Percentiles rank a stretch among this genome's conserved stretches.
Evolutionary conservation across 2,888 invertebrate species (phyloP).

Genomic region (Cryptus viduatorius): DNA sequence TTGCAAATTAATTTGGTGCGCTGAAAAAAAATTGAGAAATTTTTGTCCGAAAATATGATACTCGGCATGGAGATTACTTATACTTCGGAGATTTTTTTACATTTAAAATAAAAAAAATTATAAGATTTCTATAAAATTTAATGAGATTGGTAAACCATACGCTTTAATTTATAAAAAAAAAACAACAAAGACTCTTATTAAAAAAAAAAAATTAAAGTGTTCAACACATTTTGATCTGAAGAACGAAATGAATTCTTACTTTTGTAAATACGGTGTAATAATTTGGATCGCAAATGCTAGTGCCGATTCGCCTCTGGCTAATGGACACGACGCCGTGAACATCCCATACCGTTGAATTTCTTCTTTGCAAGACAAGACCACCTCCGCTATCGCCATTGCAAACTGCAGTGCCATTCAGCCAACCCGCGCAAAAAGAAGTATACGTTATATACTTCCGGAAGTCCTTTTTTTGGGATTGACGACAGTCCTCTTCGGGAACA

Average conservation of each 20-base stretch:
- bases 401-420: slow-evolving; percentile 87
- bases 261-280: slow-evolving; percentile 85
- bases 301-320: slow-evolving; percentile 83
- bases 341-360: slow-evolving; percentile 79
- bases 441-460: slow-evolving; percentile 87
- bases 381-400: slow-evolving; percentile 89
- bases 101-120: neutral
- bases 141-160: no score
- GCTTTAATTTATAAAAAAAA: no score
- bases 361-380: slow-evolving; percentile 85
- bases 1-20: no score
- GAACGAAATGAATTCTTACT: slow-evolving; percentile 73
- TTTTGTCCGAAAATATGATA: no score
- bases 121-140: no score
- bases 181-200: no score
- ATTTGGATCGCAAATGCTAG: slow-evolving; percentile 83
- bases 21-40: no score
- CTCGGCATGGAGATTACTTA: no score
- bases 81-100: neutral
- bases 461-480: slow-evolving; percentile 84
- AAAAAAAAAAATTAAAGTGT: no score
- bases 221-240: no score
- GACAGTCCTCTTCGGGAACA: slow-evolving; percentile 86
- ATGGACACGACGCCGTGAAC: slow-evolving; percentile 86
- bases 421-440: slow-evolving; percentile 89